Base-by-base conservation (phyloP, 2,797 vertebrate species). In the Mallotus villosus region DNA sequence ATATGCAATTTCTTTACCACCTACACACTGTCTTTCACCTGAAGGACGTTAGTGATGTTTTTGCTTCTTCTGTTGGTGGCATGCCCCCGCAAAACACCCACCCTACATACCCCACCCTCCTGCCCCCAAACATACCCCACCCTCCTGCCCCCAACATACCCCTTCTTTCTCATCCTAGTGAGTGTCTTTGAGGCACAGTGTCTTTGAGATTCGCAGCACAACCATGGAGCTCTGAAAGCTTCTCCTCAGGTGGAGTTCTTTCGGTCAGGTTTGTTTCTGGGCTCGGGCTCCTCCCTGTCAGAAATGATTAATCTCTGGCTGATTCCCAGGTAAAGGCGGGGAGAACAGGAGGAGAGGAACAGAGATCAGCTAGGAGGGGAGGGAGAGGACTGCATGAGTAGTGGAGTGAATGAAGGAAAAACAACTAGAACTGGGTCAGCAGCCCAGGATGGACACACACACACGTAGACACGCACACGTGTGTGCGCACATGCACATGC, bases 351-450 rank as follows among this genome's bases (percentile, higher is more conserved):
- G 61, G 14, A 66, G 41, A 53, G 2, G 64, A 0, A 3, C 4
- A 22, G 59, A 60, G 22, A 60, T 24, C 11, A 34, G 27, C 16
- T 7, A 19, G 21, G 17, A 41, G 66, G 22, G 16, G 21, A 67
- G 7, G 65, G 24, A n/a, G 9, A 14, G 59, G 25, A 27, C 7
- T 17, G 29, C 17, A 24, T 4, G 53, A 25, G 62, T n/a, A 25
- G 61, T 16, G 70, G 64, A 55, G 68, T 25, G 2, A 51, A 85
- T 80, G 74, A 76, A 61, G 83, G 58, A 76, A 84, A 82, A 78
- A 82, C 75, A 81, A 73, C 70, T 79, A 75, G 77, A 90, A 90
- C 70, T 91, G 86, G 89, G 87, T 82, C 87, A 89, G 80, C 71
- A 72, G 63, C 79, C 71, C 55, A 72, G 80, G 79, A 61, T 79